Conservation (phyloP, 2,113 vertebrate species). For the Chroicocephalus ridibundus region DNA sequence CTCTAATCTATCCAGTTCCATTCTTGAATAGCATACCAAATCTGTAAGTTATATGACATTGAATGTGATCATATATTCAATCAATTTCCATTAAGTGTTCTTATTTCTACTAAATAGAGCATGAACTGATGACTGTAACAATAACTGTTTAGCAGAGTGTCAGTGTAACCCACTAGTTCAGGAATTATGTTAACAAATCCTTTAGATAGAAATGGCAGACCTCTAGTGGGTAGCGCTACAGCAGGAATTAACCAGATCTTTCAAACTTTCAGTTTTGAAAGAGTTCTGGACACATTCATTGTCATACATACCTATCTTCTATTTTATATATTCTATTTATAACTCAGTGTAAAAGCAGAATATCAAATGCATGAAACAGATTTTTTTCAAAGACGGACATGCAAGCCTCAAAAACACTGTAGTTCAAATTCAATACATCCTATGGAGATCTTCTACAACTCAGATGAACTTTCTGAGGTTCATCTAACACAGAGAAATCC, state of each 20-base stretch:
- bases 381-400: not conserved
- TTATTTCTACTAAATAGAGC: not conserved
- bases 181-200: not conserved
- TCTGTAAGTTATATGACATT: not conserved
- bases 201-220: not conserved
- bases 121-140: not conserved
- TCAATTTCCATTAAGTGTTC: not conserved
- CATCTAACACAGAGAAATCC: not conserved
- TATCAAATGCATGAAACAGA: not conserved
- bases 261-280: not conserved
- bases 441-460: not conserved
- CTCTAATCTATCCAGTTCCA: not conserved
- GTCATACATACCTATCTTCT: not conserved
- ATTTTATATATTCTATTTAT: not conserved
- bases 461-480: not conserved
- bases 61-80: not conserved
- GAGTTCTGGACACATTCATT: not conserved
- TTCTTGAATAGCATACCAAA: not conserved
- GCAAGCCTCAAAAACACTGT: not conserved
- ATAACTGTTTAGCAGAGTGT: not conserved
- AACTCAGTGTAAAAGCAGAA: not conserved
- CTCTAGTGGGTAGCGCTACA: not conserved
- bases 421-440: not conserved
- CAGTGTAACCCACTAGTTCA: not conserved
- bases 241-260: not conserved